Evolutionary conservation across 2,888 invertebrate genomes (phyloP).

Genomic region (Leucoptera coffeella): DNA sequence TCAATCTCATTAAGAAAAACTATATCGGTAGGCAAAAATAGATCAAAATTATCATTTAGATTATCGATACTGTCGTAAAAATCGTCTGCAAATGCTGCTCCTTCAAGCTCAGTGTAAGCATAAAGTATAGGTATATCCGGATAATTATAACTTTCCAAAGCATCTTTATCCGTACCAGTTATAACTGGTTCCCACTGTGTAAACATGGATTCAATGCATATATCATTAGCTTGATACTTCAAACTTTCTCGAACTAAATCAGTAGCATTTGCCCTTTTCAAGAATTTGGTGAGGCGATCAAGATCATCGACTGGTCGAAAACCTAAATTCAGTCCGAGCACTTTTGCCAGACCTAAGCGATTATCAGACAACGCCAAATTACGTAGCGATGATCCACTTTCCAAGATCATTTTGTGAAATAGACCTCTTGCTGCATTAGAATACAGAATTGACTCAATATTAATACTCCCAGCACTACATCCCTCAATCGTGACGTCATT

Average conservation of each 20-base stretch:
- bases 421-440: background rate
- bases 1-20: background rate
- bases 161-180: background rate
- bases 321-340: background rate
- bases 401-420: slow-evolving; percentile 1
- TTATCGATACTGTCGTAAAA: background rate
- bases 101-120: slow-evolving; percentile 2
- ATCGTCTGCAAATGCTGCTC: background rate
- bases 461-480: background rate
- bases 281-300: slow-evolving; percentile 2
- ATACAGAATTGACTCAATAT: background rate
- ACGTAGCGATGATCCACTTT: slow-evolving; percentile 1
- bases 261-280: too few relatives aligned
- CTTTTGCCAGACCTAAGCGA: slow-evolving; percentile 1
- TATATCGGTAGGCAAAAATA: background rate
- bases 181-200: slow-evolving; percentile 1
- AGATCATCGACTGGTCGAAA: background rate
- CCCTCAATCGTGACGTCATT: slow-evolving; percentile 1
- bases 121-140: background rate
- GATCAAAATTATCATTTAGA: slow-evolving; percentile 1
- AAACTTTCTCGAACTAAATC: too few relatives aligned
- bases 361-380: background rate
- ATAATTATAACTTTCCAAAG: background rate
- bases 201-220: too few relatives aligned
- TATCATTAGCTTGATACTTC: too few relatives aligned